A percentile compares a stretch with the other conserved stretches of the same genome.
These are phyloP conservation scores for Smithornis capensis DNA, from an alignment of 2,113 vertebrate species.

Conservation along the genomic window DNA sequence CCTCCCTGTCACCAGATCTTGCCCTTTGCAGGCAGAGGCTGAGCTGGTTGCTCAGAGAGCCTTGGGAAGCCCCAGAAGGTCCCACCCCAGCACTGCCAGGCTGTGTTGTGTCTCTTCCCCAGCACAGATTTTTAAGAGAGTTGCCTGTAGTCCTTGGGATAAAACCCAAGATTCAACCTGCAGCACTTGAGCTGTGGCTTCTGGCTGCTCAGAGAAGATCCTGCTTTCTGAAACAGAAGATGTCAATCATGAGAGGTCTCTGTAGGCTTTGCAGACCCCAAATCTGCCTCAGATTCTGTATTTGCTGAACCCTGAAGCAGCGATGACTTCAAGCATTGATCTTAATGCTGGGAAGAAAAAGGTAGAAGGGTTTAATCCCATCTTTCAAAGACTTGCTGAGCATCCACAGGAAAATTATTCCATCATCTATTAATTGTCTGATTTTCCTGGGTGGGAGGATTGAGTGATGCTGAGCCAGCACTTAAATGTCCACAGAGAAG, in stretches of 20 bases:
- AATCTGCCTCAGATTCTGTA: neutral
- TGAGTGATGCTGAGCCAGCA: neutral
- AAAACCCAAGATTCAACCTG: neutral
- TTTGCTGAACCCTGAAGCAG: neutral
- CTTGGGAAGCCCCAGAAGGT: neutral
- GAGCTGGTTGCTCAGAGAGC: neutral
- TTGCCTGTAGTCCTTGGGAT: neutral
- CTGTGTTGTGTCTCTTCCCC: neutral
- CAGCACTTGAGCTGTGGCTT: neutral
- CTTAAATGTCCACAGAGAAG: neutral
- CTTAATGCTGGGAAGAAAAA: neutral
- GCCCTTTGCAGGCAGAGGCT: neutral
- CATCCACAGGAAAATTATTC: neutral
- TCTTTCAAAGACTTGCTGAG: neutral
- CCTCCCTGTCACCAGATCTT: neutral
- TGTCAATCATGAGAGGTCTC: neutral
- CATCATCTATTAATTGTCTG: neutral
- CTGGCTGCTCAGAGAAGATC: neutral
- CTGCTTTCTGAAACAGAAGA: neutral
- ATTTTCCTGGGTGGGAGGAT: neutral
- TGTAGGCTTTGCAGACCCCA: neutral
- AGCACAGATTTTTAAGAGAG: neutral
- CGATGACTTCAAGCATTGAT: neutral
- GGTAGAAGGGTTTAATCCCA: neutral
- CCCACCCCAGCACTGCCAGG: neutral